Base-by-base conservation (phyloP, 2,113 vertebrate genomes). In the Tapirus terrestris region DNA sequence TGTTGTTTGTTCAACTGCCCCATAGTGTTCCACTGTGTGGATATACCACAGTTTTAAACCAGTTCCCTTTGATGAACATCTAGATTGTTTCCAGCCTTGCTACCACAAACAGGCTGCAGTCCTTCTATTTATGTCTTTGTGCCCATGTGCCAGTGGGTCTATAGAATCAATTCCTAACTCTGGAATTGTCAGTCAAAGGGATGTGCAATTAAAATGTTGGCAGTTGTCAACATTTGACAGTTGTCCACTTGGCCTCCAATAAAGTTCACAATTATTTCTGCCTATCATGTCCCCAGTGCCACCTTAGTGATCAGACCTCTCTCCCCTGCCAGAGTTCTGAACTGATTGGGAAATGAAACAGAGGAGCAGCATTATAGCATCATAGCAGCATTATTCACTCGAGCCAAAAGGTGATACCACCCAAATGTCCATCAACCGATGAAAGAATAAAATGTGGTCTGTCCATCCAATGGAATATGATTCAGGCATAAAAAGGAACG, bases 401-500 rank as follows among this genome's bases (percentile, higher is more conserved):
- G 4, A 25, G 23, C 29, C 14, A 29, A 51, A 80, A 36, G 14
- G 36, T 65, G 29, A 51, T 21, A 36, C 23, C 7, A 6, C 76
- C n/a, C 11, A 13, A 5, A 6, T 20, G 43, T 33, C 27, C 10
- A 14, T 31, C n/a, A 10, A 0, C 8, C 4, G 25, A 8, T 31
- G 53, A 65, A 31, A 17, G 48, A 48, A 13, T 13, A 33, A 12
- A 70, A 20, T 1, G 31, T 12, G 79, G 58, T n/a, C 83, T 36
- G 2, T 51, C 81, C 53, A 0, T 31, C 10, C 39, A 4, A 1
- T 3, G 8, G 13, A 12, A 17, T 17, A 1, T 7, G 31, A 21
- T 10, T 63, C 25, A 2, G 53, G 53, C 33, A 0, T 65, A 5
- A 17, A 79, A 65, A 51, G 33, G 31, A 80, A 17, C 0, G 18